These are phyloP conservation scores for Proisotoma minuta DNA, from an alignment of 2,888 invertebrate species.

Conservation along the genomic window DNA sequence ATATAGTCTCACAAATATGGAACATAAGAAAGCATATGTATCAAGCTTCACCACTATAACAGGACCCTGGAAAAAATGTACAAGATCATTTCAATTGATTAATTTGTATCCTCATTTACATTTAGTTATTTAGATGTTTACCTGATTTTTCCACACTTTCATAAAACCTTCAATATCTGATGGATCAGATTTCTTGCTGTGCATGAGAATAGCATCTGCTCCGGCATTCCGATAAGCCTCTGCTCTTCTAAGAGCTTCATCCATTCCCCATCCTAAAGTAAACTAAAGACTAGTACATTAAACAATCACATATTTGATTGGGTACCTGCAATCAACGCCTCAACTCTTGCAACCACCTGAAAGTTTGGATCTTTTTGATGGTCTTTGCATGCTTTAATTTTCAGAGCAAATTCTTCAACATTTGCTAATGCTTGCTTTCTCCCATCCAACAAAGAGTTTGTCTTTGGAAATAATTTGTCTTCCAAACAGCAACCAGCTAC, in stretches of 20 bases:
- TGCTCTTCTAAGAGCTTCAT: constrained; percentile 49
- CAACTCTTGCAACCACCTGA: constrained; percentile 53
- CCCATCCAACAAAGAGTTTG: constrained; percentile 52
- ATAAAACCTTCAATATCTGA: constrained; percentile 53
- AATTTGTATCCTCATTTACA: neutral
- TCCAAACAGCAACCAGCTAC: constrained; percentile 54
- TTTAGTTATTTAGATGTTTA: too few species aligned
- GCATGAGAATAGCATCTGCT: constrained; percentile 54
- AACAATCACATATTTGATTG: neutral
- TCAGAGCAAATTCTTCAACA: constrained; percentile 53
- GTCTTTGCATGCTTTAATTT: constrained; percentile 54
- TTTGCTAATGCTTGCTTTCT: constrained; percentile 52
- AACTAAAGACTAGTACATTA: neutral
- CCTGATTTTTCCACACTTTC: constrained; percentile 53
- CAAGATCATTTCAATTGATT: neutral
- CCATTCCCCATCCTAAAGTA: constrained; percentile 47
- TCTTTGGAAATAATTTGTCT: constrained; percentile 54
- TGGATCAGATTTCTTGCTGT: constrained; percentile 52
- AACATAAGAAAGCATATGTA: too few species aligned
- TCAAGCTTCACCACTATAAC: constrained; percentile 53
- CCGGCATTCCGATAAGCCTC: constrained; percentile 49
- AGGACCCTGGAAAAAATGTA: constrained; percentile 49
- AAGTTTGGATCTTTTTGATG: constrained; percentile 53
- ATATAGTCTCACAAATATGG: too few species aligned
- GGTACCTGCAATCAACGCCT: constrained; percentile 50